Evolutionary conservation across 2,797 vertebrate species (phyloP).

Genomic region (Enteromius mattozi): DNA sequence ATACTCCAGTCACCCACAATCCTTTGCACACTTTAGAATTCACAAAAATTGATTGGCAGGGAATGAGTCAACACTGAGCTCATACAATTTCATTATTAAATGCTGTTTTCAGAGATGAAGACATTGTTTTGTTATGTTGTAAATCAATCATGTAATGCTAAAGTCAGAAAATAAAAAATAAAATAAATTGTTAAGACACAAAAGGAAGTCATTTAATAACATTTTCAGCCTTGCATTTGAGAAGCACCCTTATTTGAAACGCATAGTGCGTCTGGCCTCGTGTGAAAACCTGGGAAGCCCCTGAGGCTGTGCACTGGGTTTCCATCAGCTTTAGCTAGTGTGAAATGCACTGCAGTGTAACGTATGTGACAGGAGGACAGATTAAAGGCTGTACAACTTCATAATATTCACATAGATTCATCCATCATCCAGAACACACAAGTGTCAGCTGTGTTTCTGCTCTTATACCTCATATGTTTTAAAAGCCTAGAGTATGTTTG

Average conservation of each 20-base stretch:
- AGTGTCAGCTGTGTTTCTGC: slow-evolving; percentile 10
- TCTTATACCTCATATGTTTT: background rate
- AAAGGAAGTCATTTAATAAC: background rate
- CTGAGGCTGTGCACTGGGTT: slow-evolving; percentile 2
- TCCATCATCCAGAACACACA: slow-evolving; percentile 10
- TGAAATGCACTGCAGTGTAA: slow-evolving; percentile 12
- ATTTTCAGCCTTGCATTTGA: background rate
- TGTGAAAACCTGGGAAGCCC: slow-evolving; percentile 3
- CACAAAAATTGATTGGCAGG: background rate
- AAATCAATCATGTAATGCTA: background rate
- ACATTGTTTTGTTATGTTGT: background rate
- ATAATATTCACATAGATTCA: slow-evolving; percentile 9
- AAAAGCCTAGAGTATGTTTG: background rate
- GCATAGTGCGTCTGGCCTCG: background rate
- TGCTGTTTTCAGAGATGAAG: background rate
- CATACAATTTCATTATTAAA: background rate
- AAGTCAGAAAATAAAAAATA: background rate
- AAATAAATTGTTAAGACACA: background rate
- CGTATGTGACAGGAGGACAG: slow-evolving; percentile 16
- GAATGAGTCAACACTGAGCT: background rate
- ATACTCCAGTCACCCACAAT: background rate
- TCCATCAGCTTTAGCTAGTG: slow-evolving; percentile 12
- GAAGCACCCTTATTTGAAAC: background rate
- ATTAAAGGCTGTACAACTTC: slow-evolving; percentile 10
- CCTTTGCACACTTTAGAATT: background rate